Percentiles rank a stretch among this genome's conserved stretches.
These are phyloP conservation scores for Cryptotermes secundus DNA, from an alignment of 1,140 invertebrate species.

Conservation along the genomic window DNA sequence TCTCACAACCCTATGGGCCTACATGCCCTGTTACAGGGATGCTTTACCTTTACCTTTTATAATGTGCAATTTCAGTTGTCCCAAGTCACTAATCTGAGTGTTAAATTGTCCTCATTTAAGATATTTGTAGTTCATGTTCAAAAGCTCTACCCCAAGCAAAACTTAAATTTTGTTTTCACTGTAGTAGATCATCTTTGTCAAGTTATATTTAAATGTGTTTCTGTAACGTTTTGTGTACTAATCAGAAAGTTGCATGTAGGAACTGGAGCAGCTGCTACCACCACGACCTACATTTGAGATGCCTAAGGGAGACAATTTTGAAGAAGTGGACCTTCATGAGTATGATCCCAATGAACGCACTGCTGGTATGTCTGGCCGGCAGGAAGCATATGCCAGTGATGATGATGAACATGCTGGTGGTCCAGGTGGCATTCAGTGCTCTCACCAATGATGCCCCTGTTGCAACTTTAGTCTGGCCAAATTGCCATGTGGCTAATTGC, in stretches of 20 bases:
- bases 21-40: too few species aligned
- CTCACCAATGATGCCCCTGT: conserved; percentile 59
- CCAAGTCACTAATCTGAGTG: too few species aligned
- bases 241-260: conserved; percentile 45
- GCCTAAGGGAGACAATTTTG: conserved; percentile 72
- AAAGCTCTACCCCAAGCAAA: too few species aligned
- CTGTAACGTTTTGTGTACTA: background rate
- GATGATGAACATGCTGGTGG: conserved; percentile 63
- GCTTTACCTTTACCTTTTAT: too few species aligned
- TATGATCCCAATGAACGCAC: conserved; percentile 58
- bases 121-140: too few species aligned
- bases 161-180: too few species aligned
- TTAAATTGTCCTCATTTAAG: too few species aligned
- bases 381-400: conserved; percentile 66
- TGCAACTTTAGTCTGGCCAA: background rate
- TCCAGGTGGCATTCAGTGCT: conserved; percentile 65
- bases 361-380: conserved; percentile 48
- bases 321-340: conserved; percentile 80
- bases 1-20: too few species aligned
- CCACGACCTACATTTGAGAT: conserved; percentile 62
- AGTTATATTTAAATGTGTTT: background rate
- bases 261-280: conserved; percentile 71
- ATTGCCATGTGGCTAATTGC: conserved; percentile 2
- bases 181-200: too few species aligned
- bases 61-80: too few species aligned